These are phyloP conservation scores for Drosophila kambysellisi DNA, from an alignment of 2,888 invertebrate genomes.

Conservation along the genomic window DNA sequence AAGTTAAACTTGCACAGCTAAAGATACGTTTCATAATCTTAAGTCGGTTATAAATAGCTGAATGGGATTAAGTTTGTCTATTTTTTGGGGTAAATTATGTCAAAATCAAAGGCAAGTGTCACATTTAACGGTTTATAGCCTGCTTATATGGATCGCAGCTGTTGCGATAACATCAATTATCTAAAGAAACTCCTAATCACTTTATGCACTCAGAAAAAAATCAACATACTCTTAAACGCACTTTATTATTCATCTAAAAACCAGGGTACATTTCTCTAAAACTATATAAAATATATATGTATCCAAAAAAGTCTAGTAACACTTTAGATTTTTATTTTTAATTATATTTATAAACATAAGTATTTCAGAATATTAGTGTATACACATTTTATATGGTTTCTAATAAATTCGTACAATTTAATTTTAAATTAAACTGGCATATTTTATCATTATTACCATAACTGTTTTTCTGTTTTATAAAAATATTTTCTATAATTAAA, in stretches of 20 bases:
- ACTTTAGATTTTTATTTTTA: neutral
- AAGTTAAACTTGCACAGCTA: neutral
- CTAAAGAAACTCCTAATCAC: neutral
- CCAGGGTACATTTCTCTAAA: neutral
- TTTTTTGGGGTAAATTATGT: neutral
- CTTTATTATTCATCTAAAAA: neutral
- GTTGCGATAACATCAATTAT: constrained; percentile 2
- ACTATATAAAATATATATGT: neutral
- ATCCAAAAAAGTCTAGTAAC: no score
- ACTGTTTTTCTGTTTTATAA: neutral
- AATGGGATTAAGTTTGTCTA: constrained; percentile 2
- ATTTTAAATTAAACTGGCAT: no score
- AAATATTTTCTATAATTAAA: neutral
- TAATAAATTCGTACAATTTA: neutral
- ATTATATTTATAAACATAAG: neutral
- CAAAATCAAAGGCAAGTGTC: constrained; percentile 3
- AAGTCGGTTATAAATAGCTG: neutral
- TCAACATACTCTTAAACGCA: no score
- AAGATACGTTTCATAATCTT: neutral
- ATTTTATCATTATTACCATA: neutral
- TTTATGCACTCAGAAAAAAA: neutral
- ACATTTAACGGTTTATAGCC: neutral
- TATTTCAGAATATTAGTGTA: neutral
- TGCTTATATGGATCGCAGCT: constrained; percentile 9
- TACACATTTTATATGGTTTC: neutral